Conservation (phyloP, 2,113 vertebrate species). For the Fukomys damarensis region DNA sequence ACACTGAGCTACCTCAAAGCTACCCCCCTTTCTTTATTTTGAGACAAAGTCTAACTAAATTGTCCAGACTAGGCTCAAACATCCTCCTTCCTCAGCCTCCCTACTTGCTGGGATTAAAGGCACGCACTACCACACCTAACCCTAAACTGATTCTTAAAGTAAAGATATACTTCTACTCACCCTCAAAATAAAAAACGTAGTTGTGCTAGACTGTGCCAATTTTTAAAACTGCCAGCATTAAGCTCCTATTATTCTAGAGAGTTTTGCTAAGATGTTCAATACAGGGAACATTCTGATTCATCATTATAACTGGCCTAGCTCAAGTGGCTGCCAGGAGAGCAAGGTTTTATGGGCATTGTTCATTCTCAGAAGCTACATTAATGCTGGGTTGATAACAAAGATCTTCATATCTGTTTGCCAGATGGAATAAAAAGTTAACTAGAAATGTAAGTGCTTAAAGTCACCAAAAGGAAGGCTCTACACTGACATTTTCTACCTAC, state of each 20-base stretch:
- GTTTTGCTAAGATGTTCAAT: conserved; percentile 67
- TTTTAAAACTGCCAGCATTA: conserved; percentile 63
- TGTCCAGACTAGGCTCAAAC: background rate
- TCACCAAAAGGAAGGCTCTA: conserved; percentile 66
- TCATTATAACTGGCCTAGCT: conserved; percentile 58
- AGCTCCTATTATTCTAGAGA: conserved; percentile 61
- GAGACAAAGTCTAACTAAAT: background rate
- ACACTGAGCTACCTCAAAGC: background rate
- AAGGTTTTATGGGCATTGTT: conserved; percentile 55
- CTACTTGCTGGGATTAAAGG: background rate
- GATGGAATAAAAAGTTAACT: conserved; percentile 73
- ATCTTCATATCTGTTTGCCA: conserved; percentile 64
- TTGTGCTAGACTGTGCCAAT: background rate
- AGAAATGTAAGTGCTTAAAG: conserved; percentile 61
- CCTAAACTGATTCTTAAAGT: conserved; percentile 44
- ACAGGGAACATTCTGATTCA: conserved; percentile 64
- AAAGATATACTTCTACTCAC: conserved; percentile 19
- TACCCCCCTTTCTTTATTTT: background rate
- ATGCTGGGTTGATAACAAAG: conserved; percentile 52
- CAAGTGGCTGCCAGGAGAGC: conserved; percentile 69
- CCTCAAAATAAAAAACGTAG: background rate
- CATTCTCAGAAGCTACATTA: conserved; percentile 40
- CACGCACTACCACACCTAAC: background rate
- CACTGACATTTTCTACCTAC: conserved; percentile 67
- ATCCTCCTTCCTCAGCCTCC: background rate